Evolutionary conservation across 2,888 invertebrate species (phyloP).

Genomic region (Dioctria linearis): DNA sequence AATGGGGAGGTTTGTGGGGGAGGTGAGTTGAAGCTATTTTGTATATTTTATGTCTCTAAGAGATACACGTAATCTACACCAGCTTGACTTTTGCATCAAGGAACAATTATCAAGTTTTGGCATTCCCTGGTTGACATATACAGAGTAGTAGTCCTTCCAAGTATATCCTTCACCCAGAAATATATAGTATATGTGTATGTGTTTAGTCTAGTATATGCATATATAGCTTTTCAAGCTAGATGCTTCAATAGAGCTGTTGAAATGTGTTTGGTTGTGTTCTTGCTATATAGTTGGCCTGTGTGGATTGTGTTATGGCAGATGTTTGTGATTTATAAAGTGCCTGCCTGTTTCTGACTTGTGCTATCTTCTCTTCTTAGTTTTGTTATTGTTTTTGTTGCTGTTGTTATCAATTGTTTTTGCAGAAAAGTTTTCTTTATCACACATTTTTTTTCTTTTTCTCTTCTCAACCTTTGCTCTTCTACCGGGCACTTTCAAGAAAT

Average conservation of each 20-base stretch:
- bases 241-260: constrained; percentile 10
- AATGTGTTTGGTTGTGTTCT: constrained; percentile 44
- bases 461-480: constrained; percentile 11
- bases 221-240: constrained; percentile 5
- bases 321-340: constrained; percentile 53
- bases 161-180: neutral
- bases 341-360: constrained; percentile 39
- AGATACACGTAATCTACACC: constrained; percentile 15
- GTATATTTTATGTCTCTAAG: constrained; percentile 1
- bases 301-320: constrained; percentile 33
- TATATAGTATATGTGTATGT: neutral
- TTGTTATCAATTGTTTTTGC: constrained; percentile 40
- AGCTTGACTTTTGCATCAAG: constrained; percentile 24
- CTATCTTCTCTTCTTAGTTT: constrained; percentile 12
- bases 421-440: constrained; percentile 47
- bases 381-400: no score
- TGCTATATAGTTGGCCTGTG: neutral
- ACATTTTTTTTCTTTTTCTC: neutral
- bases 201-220: no score
- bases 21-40: neutral
- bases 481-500: neutral
- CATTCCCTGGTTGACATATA: constrained; percentile 2
- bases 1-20: no score
- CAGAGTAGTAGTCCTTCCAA: neutral
- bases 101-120: constrained; percentile 23